phyloP scores from a whole-genome alignment of 2,888 invertebrate genomes.

The Nymphalis c-album region DNA sequence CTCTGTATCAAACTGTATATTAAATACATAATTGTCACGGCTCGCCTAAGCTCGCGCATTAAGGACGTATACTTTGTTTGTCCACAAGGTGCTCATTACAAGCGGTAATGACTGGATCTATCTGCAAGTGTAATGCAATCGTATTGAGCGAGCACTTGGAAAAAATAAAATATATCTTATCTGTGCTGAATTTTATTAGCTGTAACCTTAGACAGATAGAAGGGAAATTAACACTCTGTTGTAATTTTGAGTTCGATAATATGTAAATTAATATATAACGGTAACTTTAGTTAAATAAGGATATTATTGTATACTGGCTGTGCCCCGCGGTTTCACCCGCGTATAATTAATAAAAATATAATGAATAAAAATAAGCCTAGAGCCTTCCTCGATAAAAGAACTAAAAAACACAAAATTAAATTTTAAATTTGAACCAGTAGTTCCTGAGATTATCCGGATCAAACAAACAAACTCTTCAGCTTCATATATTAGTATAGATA shows the following conservation, averaged over 20 bases:
- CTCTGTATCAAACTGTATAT: conserved; percentile 3
- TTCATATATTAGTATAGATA: too few relatives aligned
- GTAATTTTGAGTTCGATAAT: conserved; percentile 14
- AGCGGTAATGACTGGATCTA: conserved; percentile 61
- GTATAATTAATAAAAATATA: too few relatives aligned
- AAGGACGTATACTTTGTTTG: conserved; percentile 33
- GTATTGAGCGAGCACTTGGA: conserved; percentile 23
- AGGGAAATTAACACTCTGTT: neutral
- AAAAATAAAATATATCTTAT: conserved; percentile 34
- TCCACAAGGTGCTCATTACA: conserved; percentile 54
- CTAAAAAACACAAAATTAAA: too few relatives aligned
- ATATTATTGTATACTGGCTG: too few relatives aligned
- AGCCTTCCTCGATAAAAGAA: too few relatives aligned
- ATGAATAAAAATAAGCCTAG: too few relatives aligned
- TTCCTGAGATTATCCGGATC: too few relatives aligned
- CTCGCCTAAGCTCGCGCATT: conserved; percentile 26
- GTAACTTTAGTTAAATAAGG: too few relatives aligned
- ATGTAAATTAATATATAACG: neutral
- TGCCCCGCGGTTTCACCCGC: too few relatives aligned
- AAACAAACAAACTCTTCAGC: too few relatives aligned
- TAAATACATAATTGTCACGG: conserved; percentile 17
- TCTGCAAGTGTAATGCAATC: conserved; percentile 62
- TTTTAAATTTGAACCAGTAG: too few relatives aligned
- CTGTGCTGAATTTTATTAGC: conserved; percentile 38
- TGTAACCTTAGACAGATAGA: conserved; percentile 20